Evolutionary conservation across 2,888 invertebrate species (phyloP).

Genomic region (Danaus chrysippus): DNA sequence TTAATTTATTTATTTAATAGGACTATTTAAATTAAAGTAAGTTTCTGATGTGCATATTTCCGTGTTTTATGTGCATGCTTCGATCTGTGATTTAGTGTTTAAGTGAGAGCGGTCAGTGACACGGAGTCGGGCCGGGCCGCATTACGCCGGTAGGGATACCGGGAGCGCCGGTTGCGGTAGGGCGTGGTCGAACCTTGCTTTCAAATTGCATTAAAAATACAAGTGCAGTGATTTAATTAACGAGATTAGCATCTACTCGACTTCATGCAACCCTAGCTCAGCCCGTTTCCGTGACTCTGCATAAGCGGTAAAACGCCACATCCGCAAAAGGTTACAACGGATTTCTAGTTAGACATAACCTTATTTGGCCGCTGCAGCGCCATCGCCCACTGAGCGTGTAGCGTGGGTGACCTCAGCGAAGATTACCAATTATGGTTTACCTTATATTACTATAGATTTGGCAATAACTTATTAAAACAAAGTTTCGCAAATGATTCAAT

Average conservation of each 20-base stretch:
- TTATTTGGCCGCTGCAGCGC: slow-evolving; percentile 64
- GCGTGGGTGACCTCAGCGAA: slow-evolving; percentile 28
- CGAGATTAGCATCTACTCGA: slow-evolving; percentile 42
- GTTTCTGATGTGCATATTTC: slow-evolving; percentile 50
- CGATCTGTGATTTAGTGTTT: slow-evolving; percentile 35
- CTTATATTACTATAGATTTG: slow-evolving; percentile 10
- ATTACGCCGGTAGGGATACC: slow-evolving; percentile 49
- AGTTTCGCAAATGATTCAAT: too few species aligned
- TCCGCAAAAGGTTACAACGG: slow-evolving; percentile 44
- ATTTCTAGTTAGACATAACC: slow-evolving; percentile 50
- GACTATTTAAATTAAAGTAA: slow-evolving; percentile 78
- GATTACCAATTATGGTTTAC: slow-evolving; percentile 25
- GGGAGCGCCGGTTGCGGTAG: slow-evolving; percentile 73
- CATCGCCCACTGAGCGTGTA: slow-evolving; percentile 45
- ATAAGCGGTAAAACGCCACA: slow-evolving; percentile 54
- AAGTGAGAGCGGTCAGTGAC: slow-evolving; percentile 73
- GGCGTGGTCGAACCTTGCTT: slow-evolving; percentile 69
- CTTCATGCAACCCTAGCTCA: slow-evolving; percentile 55
- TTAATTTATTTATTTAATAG: slow-evolving; percentile 78
- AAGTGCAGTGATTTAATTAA: slow-evolving; percentile 48
- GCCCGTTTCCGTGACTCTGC: slow-evolving; percentile 47
- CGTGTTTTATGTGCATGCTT: slow-evolving; percentile 50
- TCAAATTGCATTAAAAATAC: slow-evolving; percentile 33
- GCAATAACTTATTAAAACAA: not conserved
- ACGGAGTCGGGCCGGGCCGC: slow-evolving; percentile 47